Evolutionary conservation across 2,113 vertebrate genomes (phyloP).

Genomic region (Poeciliopsis retropinna): DNA sequence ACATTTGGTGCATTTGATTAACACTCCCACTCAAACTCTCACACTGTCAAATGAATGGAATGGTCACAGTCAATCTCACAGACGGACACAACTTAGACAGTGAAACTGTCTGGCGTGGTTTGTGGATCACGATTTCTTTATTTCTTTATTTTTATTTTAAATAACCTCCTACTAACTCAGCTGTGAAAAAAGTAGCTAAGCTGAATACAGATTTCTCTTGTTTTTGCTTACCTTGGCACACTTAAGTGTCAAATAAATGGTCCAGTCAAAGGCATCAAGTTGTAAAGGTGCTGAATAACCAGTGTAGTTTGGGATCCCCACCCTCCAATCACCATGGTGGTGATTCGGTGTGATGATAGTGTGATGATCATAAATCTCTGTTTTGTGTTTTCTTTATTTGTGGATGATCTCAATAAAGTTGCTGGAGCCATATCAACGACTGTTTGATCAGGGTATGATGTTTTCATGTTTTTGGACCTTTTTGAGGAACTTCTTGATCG

Average conservation of each 20-base stretch:
- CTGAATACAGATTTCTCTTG: neutral
- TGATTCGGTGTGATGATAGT: no score
- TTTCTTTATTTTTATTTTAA: neutral
- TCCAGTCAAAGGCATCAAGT: neutral
- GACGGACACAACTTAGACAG: conserved; percentile 23
- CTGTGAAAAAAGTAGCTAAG: neutral
- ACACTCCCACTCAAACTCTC: conserved; percentile 55
- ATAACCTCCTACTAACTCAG: conserved; percentile 35
- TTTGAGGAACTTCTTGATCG: no score
- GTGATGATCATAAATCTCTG: no score
- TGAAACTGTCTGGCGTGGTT: conserved; percentile 22
- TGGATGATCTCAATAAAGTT: no score
- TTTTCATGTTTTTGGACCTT: no score
- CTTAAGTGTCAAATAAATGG: neutral
- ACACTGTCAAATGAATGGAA: conserved; percentile 13
- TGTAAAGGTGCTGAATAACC: neutral
- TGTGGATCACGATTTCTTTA: conserved; percentile 15
- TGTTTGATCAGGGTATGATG: no score
- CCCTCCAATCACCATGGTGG: no score
- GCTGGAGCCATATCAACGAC: no score
- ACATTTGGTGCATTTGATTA: conserved; percentile 65
- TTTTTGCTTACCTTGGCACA: neutral
- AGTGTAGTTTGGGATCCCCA: neutral
- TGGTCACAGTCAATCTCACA: conserved; percentile 11
- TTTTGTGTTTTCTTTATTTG: no score